Percentiles rank a stretch among this genome's conserved stretches.
These are phyloP conservation scores for Oryctes rhinoceros DNA, from an alignment of 1,140 invertebrate genomes.

Conservation along the genomic window DNA sequence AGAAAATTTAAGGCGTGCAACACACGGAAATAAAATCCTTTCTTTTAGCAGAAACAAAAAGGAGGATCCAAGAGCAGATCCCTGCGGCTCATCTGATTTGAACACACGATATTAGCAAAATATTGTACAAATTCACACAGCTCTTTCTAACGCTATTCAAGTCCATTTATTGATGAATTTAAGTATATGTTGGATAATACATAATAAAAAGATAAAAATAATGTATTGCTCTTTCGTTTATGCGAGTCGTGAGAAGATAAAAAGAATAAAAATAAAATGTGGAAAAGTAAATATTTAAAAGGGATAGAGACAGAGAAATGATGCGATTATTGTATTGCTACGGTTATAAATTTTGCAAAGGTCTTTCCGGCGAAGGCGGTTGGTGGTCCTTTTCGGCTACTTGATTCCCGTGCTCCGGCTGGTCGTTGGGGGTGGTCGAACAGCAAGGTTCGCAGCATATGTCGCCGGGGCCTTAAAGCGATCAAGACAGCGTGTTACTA, in stretches of 20 bases:
- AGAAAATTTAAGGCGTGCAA: not conserved
- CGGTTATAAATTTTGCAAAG: constrained; percentile 30
- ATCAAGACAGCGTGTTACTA: constrained; percentile 12
- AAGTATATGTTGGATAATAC: not conserved
- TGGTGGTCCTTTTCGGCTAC: constrained; percentile 41
- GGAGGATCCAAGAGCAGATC: not conserved
- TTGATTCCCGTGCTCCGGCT: constrained; percentile 40
- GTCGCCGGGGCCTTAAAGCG: constrained; percentile 37
- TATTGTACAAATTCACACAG: too few relatives aligned
- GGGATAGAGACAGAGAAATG: too few relatives aligned
- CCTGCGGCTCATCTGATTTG: not conserved
- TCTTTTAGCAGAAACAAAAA: not conserved
- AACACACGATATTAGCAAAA: not conserved
- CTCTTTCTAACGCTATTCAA: not conserved
- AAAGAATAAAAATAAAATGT: not conserved
- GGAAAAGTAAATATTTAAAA: not conserved
- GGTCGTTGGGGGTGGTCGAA: not conserved
- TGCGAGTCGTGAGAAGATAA: not conserved
- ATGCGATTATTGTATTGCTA: too few relatives aligned
- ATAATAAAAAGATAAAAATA: constrained; percentile 3
- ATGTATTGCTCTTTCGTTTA: too few relatives aligned
- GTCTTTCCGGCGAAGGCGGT: constrained; percentile 38
- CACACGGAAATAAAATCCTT: not conserved
- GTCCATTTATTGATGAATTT: constrained; percentile 3
- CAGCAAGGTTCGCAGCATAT: constrained; percentile 38